phyloP scores from a whole-genome alignment of 2,888 invertebrate species.

The Margaritifera margaritifera region DNA sequence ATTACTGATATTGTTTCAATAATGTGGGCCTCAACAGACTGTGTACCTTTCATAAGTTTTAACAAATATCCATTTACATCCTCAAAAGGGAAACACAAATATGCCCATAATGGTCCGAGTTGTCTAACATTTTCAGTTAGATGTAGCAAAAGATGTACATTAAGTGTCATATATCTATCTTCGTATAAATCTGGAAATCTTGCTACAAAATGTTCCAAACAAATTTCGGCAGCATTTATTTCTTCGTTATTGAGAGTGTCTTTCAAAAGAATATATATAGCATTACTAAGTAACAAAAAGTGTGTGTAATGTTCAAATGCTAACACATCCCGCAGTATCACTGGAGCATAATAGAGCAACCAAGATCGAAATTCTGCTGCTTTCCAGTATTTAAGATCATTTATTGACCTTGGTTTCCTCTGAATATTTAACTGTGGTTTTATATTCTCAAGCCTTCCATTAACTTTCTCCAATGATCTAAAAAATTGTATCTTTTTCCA shows the following conservation, averaged over 20 bases:
- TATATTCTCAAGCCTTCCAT: slow-evolving; percentile 11
- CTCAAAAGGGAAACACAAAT: slow-evolving; percentile 34
- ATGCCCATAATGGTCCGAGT: slow-evolving; percentile 31
- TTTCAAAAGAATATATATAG: slow-evolving; percentile 11
- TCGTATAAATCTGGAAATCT: slow-evolving; percentile 11
- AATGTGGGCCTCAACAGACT: slow-evolving; percentile 12
- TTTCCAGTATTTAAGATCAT: slow-evolving; percentile 32
- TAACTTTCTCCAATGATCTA: slow-evolving; percentile 4
- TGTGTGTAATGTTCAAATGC: slow-evolving; percentile 7
- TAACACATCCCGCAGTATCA: slow-evolving; percentile 7
- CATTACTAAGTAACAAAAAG: slow-evolving; percentile 13
- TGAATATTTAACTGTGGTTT: slow-evolving; percentile 23
- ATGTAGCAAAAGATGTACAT: slow-evolving; percentile 28
- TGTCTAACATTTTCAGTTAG: slow-evolving; percentile 19
- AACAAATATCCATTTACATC: slow-evolving; percentile 18
- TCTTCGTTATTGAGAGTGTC: slow-evolving; percentile 1
- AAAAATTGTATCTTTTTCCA: slow-evolving; percentile 1
- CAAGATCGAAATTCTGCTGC: slow-evolving; percentile 35
- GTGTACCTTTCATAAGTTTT: slow-evolving; percentile 16
- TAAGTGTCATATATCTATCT: slow-evolving; percentile 14
- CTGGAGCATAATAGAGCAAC: slow-evolving; percentile 25
- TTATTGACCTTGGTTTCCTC: slow-evolving; percentile 22
- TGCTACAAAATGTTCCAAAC: slow-evolving; percentile 12
- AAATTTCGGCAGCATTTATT: neutral
- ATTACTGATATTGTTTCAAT: slow-evolving; percentile 7